Evolutionary conservation across 2,888 invertebrate genomes (phyloP).

Genomic region (Cerastis rubricosa): DNA sequence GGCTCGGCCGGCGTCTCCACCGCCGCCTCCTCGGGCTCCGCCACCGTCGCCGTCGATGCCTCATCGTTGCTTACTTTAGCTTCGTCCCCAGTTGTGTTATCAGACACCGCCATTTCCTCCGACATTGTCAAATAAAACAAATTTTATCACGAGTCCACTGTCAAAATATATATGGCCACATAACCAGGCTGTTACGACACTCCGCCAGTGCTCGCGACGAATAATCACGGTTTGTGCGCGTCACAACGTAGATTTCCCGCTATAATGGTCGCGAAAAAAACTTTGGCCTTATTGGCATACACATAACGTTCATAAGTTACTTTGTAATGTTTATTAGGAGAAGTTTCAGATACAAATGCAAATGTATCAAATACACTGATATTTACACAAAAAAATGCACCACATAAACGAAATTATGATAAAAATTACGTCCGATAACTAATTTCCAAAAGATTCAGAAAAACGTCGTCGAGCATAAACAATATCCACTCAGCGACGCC

Average conservation of each 20-base stretch:
- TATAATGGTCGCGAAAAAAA: slow-evolving; percentile 82
- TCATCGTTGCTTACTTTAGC: slow-evolving; percentile 77
- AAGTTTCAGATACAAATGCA: slow-evolving; percentile 32
- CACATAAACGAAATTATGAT: slow-evolving; percentile 65
- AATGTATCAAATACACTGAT: slow-evolving; percentile 28
- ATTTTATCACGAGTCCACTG: slow-evolving; percentile 81
- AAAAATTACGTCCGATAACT: slow-evolving; percentile 76
- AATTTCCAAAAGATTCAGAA: slow-evolving; percentile 80
- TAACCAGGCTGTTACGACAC: slow-evolving; percentile 85
- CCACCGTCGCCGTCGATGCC: slow-evolving; percentile 71
- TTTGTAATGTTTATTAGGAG: slow-evolving; percentile 37
- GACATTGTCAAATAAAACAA: slow-evolving; percentile 87
- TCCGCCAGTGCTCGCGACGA: slow-evolving; percentile 78
- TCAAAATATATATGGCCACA: slow-evolving; percentile 84
- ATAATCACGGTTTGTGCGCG: slow-evolving; percentile 85
- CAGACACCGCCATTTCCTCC: slow-evolving; percentile 89
- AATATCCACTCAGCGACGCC: slow-evolving; percentile 87
- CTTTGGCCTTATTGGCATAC: slow-evolving; percentile 70
- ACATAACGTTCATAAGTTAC: slow-evolving; percentile 67
- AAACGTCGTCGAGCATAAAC: slow-evolving; percentile 88
- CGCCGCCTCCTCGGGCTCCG: slow-evolving; percentile 69
- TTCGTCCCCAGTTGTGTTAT: slow-evolving; percentile 83
- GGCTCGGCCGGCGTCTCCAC: slow-evolving; percentile 69
- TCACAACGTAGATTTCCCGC: slow-evolving; percentile 89
- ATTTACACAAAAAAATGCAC: slow-evolving; percentile 51